phyloP scores from a whole-genome alignment of 2,797 vertebrate species.

The Numenius phaeopus region DNA sequence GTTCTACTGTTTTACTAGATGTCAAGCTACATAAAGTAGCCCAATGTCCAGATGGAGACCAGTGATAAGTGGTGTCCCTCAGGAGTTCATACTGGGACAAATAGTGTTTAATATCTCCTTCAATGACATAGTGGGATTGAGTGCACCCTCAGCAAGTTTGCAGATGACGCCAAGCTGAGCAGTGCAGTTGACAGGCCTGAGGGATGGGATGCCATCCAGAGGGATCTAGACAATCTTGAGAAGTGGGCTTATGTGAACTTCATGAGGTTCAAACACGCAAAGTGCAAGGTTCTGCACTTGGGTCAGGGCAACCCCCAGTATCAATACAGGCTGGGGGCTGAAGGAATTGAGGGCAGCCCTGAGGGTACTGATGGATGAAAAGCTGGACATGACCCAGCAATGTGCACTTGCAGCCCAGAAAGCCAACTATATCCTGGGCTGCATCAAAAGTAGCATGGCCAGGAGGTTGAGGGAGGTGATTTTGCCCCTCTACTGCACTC shows the following conservation, averaged over 20 bases:
- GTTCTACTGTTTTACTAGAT: background rate
- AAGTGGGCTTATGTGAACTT: background rate
- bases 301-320: background rate
- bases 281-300: background rate
- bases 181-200: background rate
- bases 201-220: background rate
- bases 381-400: too few species aligned
- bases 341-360: background rate
- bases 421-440: too few species aligned
- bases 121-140: background rate
- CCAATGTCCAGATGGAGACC: background rate
- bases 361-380: too few species aligned
- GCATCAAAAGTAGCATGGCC: too few species aligned
- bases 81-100: background rate
- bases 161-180: background rate
- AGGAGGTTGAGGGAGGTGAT: too few species aligned
- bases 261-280: background rate
- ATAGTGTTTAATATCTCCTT: background rate
- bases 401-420: too few species aligned
- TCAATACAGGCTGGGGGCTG: background rate
- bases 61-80: background rate
- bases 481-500: too few species aligned
- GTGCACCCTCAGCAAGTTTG: background rate
- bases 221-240: background rate
- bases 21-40: background rate